Percentiles rank a stretch among this genome's conserved stretches.
Evolutionary conservation across 2,113 vertebrate genomes (phyloP).

Genomic region (Genyomyrus donnyi): DNA sequence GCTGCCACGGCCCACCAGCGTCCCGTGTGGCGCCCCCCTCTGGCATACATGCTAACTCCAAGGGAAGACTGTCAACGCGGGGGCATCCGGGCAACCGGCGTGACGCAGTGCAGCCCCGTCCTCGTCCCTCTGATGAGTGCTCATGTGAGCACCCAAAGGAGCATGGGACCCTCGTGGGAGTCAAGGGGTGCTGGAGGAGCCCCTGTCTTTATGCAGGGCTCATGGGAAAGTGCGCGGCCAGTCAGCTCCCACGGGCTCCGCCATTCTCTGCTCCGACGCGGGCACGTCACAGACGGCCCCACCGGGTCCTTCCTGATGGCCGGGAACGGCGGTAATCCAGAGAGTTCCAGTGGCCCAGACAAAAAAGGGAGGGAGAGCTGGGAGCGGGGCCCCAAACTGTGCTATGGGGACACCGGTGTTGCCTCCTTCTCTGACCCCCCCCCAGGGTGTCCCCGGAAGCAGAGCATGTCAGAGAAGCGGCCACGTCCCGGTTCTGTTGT

Average conservation of each 20-base stretch:
- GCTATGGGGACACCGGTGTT: background rate
- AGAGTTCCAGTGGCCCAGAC: background rate
- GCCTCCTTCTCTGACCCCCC: background rate
- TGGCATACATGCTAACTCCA: background rate
- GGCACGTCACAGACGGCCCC: background rate
- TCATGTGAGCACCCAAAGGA: background rate
- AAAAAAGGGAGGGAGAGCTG: background rate
- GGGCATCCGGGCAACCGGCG: background rate
- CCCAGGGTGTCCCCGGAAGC: background rate
- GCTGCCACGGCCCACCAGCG: background rate
- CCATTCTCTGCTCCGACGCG: background rate
- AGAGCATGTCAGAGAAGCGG: background rate
- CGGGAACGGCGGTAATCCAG: background rate
- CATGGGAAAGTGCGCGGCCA: background rate
- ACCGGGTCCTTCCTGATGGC: background rate
- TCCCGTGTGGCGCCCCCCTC: conserved; percentile 19
- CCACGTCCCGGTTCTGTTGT: background rate
- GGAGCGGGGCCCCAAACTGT: background rate
- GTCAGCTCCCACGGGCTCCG: background rate
- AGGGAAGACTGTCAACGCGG: background rate
- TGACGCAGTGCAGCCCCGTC: background rate
- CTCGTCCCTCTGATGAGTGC: background rate
- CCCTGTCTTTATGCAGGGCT: background rate
- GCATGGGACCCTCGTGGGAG: background rate
- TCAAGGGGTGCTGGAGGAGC: background rate